Percentiles rank a stretch among this genome's conserved stretches.
Conservation (phyloP, 2,888 invertebrate species). For the Scelioninae gen. 1 region DNA sequence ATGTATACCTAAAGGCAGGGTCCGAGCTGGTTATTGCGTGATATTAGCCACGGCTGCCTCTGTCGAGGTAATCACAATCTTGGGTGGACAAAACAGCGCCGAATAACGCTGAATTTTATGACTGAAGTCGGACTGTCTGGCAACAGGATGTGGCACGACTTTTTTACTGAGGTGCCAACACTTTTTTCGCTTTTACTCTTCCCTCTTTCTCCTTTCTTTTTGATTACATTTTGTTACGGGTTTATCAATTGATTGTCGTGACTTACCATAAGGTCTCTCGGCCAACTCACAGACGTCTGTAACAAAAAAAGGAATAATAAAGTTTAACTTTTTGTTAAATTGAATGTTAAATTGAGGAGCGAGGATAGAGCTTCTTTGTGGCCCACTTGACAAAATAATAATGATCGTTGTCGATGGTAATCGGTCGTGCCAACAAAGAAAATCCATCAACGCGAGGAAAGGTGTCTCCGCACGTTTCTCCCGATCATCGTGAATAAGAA, state of each 20-base stretch:
- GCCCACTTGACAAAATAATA: constrained; percentile 35
- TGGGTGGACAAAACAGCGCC: constrained; percentile 80
- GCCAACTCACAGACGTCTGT: constrained; percentile 82
- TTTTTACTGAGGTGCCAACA: constrained; percentile 75
- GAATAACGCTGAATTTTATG: constrained; percentile 81
- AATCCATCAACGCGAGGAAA: constrained; percentile 55
- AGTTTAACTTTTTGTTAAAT: constrained; percentile 37
- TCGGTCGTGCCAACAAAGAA: constrained; percentile 50
- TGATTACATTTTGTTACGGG: neutral
- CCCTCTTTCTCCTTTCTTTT: too few species aligned
- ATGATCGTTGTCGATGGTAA: constrained; percentile 34
- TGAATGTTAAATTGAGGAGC: constrained; percentile 49
- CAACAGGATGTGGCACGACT: constrained; percentile 79
- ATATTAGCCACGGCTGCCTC: constrained; percentile 81
- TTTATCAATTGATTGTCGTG: constrained; percentile 37
- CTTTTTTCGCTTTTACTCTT: too few species aligned
- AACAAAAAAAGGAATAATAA: constrained; percentile 74
- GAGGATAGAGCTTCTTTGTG: constrained; percentile 18
- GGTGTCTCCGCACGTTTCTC: constrained; percentile 53
- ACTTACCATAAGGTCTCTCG: constrained; percentile 83
- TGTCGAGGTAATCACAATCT: constrained; percentile 80
- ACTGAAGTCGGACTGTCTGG: constrained; percentile 68
- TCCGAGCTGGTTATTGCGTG: constrained; percentile 78
- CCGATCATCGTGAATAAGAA: constrained; percentile 53
- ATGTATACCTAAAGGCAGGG: constrained; percentile 72